Evolutionary conservation across 2,888 invertebrate species (phyloP).

Genomic region (Lapara coniferarum): DNA sequence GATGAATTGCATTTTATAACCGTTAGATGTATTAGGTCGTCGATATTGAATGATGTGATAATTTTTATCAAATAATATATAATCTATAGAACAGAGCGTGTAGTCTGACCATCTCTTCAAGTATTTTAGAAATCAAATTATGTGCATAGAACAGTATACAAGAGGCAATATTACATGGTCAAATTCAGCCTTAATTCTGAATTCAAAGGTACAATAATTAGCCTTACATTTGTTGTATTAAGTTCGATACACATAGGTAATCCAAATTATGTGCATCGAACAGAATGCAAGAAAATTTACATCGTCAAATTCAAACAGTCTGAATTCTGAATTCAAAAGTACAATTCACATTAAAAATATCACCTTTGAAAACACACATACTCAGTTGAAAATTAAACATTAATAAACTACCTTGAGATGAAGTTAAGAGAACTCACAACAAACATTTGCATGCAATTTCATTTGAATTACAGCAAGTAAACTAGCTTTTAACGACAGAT

Average conservation of each 20-base stretch:
- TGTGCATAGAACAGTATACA: too few species aligned
- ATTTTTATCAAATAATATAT: background rate
- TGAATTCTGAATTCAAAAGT: background rate
- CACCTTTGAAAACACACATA: background rate
- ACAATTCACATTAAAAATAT: background rate
- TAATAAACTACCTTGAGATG: background rate
- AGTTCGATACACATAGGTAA: too few species aligned
- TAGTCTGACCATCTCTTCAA: too few species aligned
- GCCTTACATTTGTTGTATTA: too few species aligned
- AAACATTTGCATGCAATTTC: constrained; percentile 18
- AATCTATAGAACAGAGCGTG: background rate
- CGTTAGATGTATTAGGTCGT: background rate
- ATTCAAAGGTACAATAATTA: background rate
- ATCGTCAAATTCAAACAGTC: background rate
- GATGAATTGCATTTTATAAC: background rate
- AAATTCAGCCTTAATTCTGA: background rate
- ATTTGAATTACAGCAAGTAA: background rate
- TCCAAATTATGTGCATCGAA: too few species aligned
- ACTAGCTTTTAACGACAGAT: constrained; percentile 3
- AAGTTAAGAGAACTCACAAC: background rate
- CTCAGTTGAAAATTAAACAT: background rate
- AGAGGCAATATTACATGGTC: background rate
- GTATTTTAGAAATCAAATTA: too few species aligned
- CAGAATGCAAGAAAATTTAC: background rate
- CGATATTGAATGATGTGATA: background rate